A percentile compares a stretch with the other conserved stretches of the same genome.
phyloP scores from a whole-genome alignment of 2,797 vertebrate genomes.

The Capromys pilorides region DNA sequence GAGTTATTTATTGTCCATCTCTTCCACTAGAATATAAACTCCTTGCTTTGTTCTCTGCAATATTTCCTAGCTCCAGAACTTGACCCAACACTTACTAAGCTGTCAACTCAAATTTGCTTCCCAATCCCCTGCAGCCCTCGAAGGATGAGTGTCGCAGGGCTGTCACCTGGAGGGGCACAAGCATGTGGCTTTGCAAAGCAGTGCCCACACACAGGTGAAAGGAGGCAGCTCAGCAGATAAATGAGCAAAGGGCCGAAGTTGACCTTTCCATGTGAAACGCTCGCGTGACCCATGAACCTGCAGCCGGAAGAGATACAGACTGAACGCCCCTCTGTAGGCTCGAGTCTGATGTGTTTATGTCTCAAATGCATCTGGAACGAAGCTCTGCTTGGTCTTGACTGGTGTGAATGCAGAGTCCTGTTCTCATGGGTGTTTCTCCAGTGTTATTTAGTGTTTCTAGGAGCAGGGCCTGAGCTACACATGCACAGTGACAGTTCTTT shows the following conservation, averaged over 20 bases:
- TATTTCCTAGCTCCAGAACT: background rate
- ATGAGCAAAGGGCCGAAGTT: background rate
- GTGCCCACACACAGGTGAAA: background rate
- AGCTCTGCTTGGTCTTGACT: background rate
- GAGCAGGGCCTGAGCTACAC: background rate
- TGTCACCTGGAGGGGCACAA: background rate
- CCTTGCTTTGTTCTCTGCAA: background rate
- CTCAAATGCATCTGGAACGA: background rate
- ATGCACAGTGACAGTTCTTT: background rate
- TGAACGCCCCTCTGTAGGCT: background rate
- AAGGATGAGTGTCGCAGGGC: background rate
- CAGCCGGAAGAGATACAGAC: background rate
- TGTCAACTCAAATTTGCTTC: background rate
- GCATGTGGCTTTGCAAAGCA: background rate
- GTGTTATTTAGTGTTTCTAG: background rate
- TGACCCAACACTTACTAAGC: background rate
- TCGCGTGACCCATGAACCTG: background rate
- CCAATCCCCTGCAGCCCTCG: background rate
- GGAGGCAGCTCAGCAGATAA: background rate
- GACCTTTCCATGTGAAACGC: background rate
- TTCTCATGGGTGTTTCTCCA: background rate
- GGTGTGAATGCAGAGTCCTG: too few species aligned
- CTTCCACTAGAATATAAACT: background rate
- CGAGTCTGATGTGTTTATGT: too few species aligned
- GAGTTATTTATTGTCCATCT: background rate